These are phyloP conservation scores for Oasisia sp. DNA, from an alignment of 2,888 invertebrate species.

Conservation along the genomic window DNA sequence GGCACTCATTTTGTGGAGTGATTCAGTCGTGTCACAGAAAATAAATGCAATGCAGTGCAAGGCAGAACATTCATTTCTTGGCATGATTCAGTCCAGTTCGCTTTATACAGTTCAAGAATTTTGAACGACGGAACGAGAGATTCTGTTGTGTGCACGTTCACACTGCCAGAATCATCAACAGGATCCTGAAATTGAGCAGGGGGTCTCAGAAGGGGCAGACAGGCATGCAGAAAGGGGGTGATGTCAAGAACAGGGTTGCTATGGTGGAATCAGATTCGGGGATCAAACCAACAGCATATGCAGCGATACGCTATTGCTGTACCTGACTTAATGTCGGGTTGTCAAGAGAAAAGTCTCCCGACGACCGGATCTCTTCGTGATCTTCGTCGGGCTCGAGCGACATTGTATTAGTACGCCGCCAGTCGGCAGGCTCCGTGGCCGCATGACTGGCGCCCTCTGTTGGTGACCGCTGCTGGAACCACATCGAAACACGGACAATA, in stretches of 20 bases:
- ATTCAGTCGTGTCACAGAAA: background rate
- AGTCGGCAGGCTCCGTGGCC: background rate
- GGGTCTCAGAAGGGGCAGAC: background rate
- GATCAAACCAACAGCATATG: background rate
- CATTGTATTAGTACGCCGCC: constrained; percentile 4
- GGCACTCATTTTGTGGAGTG: background rate
- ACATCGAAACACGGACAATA: background rate
- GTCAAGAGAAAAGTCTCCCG: background rate
- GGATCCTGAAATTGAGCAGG: background rate
- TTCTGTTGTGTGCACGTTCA: background rate
- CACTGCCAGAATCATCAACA: background rate
- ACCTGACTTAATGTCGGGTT: background rate
- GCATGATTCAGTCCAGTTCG: background rate
- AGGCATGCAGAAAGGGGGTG: background rate
- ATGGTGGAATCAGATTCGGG: background rate
- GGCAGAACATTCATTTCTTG: background rate
- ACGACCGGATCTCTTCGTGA: background rate
- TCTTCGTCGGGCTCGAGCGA: background rate
- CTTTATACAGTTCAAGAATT: background rate
- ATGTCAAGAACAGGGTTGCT: too few species aligned
- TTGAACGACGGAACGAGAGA: background rate
- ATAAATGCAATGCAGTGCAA: background rate
- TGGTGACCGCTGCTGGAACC: background rate
- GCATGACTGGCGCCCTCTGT: background rate
- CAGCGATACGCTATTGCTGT: background rate